Percentiles rank a stretch among this genome's conserved stretches.
These are phyloP conservation scores for Paracanthobrama guichenoti DNA, from an alignment of 2,113 vertebrate species.

Conservation along the genomic window DNA sequence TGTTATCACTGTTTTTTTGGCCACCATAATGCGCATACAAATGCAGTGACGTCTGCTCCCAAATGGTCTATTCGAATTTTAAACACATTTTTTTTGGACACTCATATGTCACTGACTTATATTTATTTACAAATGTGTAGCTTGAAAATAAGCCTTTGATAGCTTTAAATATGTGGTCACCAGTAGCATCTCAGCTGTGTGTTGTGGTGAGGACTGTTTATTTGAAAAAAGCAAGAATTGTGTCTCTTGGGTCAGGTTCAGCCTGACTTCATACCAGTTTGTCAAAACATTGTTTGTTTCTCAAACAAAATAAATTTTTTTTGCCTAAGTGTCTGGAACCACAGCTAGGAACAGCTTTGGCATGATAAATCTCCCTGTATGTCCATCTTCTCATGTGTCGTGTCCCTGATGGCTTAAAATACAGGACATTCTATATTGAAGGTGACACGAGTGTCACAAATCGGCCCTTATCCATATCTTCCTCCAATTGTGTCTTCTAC, in stretches of 20 bases:
- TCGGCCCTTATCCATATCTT: conserved; percentile 25
- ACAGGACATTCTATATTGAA: not conserved
- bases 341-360: not conserved
- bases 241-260: conserved; percentile 4
- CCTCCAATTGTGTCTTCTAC: not conserved
- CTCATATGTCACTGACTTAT: not conserved
- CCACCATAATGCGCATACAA: too few species aligned
- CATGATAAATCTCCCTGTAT: not conserved
- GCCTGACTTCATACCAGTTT: not conserved
- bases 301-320: not conserved
- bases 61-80: too few species aligned
- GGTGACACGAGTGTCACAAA: conserved; percentile 14
- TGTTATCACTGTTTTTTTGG: too few species aligned
- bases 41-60: too few species aligned
- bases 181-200: not conserved
- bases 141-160: not conserved
- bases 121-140: not conserved
- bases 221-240: not conserved
- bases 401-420: not conserved
- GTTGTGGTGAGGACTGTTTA: not conserved
- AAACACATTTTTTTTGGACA: too few species aligned
- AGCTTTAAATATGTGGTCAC: conserved; percentile 4
- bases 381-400: not conserved
- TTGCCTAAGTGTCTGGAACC: conserved; percentile 6
- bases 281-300: not conserved